These are phyloP conservation scores for Callaeas wilsoni DNA, from an alignment of 2,113 vertebrate species.

Conservation along the genomic window DNA sequence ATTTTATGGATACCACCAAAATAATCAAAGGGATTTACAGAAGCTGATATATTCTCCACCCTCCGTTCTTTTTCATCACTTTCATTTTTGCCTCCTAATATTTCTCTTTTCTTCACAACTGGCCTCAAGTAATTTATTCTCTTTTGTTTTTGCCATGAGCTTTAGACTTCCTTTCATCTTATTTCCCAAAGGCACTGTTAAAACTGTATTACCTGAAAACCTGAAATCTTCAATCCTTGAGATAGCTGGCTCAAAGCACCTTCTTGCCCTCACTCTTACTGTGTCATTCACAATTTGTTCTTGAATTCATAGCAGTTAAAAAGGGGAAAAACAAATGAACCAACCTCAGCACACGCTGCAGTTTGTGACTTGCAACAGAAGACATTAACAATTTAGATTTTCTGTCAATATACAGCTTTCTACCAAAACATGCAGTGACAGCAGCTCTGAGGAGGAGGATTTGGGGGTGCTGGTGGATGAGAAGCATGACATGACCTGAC, in stretches of 20 bases:
- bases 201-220: not conserved
- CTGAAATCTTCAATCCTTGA: not conserved
- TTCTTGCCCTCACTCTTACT: not conserved
- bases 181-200: not conserved
- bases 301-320: not conserved
- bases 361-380: not conserved
- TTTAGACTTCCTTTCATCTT: not conserved
- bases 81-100: not conserved
- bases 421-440: not conserved
- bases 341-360: not conserved
- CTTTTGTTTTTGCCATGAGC: not conserved
- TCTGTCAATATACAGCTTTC: not conserved
- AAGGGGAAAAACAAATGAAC: not conserved
- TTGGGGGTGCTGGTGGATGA: not conserved
- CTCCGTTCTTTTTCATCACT: not conserved
- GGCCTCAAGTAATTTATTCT: not conserved
- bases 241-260: not conserved
- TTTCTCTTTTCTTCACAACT: not conserved
- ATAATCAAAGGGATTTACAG: not conserved
- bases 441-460: not conserved
- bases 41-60: not conserved
- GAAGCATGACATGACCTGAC: too few species aligned
- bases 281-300: not conserved
- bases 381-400: not conserved
- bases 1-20: not conserved